A percentile compares a stretch with the other conserved stretches of the same genome.
Conservation (phyloP, 2,888 invertebrate species). For the Campopleginae sp. region DNA sequence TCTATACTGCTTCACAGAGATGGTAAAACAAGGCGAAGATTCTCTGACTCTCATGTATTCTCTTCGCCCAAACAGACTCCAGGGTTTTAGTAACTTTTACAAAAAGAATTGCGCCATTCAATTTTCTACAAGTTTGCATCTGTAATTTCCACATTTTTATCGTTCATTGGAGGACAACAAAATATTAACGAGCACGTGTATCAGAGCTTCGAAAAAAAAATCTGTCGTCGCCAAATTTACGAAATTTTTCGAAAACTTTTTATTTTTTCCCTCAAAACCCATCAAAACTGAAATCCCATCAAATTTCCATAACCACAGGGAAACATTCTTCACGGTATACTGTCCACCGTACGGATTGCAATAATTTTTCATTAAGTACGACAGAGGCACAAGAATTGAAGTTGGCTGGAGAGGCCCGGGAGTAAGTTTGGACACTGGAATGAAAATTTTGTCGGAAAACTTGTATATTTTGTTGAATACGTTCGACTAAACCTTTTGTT, state of each 20-base stretch:
- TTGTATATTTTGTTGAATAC: too few species aligned
- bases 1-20: not conserved
- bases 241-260: not conserved
- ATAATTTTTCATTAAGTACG: too few species aligned
- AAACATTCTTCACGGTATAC: too few species aligned
- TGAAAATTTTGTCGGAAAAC: too few species aligned
- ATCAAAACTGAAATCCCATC: not conserved
- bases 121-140: not conserved
- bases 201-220: not conserved
- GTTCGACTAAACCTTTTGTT: too few species aligned
- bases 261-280: not conserved
- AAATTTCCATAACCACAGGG: not conserved
- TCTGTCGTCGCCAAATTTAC: not conserved
- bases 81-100: not conserved
- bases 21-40: not conserved
- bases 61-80: not conserved
- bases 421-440: too few species aligned
- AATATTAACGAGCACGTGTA: not conserved
- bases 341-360: too few species aligned
- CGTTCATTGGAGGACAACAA: too few species aligned
- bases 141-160: too few species aligned
- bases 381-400: too few species aligned
- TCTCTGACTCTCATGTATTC: not conserved
- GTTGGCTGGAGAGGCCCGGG: too few species aligned
- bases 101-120: not conserved